Evolutionary conservation across 2,888 invertebrate species (phyloP), one percentile per base, ranked within the genome.

Genomic region (Emmelina monodactyla): DNA sequence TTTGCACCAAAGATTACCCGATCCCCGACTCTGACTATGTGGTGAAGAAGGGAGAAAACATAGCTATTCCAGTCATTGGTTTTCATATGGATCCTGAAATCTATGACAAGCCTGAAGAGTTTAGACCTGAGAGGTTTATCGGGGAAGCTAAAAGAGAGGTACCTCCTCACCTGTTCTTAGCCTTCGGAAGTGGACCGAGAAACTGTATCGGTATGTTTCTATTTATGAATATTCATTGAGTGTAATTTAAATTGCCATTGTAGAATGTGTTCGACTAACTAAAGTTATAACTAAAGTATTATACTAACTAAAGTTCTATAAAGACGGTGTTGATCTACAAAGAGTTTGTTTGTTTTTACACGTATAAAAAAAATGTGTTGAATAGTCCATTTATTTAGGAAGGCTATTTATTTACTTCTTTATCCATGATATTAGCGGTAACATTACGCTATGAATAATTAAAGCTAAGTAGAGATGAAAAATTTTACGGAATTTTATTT

Each of bases 51-150:
- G 85, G 82, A 0, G 69, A 75, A 15, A 48, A 66, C 0, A 40
- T 86, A 1, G 60, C 62, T 4, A 63, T 83, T 33, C 78, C 83
- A 1, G 51, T 80, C 2, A 63, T 68, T 36, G 83, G 75, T 1
- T 54, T 85, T 4, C 84, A 85, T 35, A 75, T 72, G 56, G 83
- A 85, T 47, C 72, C 82, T 0, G 59, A 82, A 10, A 65, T 72
- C 42, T 85, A 81, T 44, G 81, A 83, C 0, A 70, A 85, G 14
- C 85, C 85, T 0, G 54, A 78, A 1, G 59, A 63, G 22, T 83
- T 83, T 46, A 66, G 64, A 29, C 82, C 83, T 1, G 83, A 83
- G 39, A 60, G 85, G 37, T 85, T 85, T 48, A 69, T 72, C 44
- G 69, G 71, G 1, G 82, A 83, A 11, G 82, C 80, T 44, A 83